Evolutionary conservation across 2,113 vertebrate species (phyloP).

Genomic region (Anser cygnoides): DNA sequence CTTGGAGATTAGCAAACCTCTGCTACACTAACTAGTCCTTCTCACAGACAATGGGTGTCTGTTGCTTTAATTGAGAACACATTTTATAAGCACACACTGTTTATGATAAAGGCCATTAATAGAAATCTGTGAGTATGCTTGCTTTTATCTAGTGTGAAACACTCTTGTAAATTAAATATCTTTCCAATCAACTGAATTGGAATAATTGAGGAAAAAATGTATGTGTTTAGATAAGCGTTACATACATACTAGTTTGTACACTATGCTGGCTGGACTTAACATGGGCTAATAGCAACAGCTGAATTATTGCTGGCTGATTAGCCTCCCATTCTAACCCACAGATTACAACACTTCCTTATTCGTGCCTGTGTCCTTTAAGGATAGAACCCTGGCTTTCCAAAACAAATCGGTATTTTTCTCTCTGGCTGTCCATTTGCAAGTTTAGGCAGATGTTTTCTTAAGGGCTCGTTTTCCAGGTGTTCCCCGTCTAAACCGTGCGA

Average conservation of each 20-base stretch:
- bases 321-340: background rate
- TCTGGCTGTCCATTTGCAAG: rapidly evolving
- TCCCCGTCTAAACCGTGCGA: rapidly evolving
- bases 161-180: background rate
- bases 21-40: background rate
- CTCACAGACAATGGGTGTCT: background rate
- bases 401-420: background rate
- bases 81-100: background rate
- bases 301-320: background rate
- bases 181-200: background rate
- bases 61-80: background rate
- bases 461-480: rapidly evolving
- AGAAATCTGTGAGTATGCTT: background rate
- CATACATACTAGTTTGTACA: too few species aligned
- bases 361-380: background rate
- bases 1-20: background rate
- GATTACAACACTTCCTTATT: background rate
- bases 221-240: background rate
- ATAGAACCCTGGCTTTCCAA: background rate
- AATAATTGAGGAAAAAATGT: background rate
- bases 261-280: background rate
- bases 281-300: background rate
- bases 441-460: rapidly evolving
- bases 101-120: background rate
- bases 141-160: background rate